Conservation (phyloP, 2,888 invertebrate species). For the Drosophila neonasuta region DNA sequence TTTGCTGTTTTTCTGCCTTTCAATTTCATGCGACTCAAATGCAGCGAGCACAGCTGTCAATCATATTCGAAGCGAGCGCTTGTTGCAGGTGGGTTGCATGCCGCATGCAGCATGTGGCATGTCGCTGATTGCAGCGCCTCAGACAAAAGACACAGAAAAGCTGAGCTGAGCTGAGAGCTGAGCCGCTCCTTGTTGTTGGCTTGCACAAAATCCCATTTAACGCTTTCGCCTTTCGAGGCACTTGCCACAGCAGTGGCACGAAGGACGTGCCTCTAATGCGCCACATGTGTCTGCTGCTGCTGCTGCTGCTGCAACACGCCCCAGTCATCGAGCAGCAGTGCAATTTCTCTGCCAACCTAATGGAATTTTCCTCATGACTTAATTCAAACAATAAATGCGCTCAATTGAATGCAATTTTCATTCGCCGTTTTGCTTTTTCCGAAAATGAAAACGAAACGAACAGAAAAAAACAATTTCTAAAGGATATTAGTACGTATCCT, state of each 20-base stretch:
- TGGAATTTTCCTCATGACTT: constrained; percentile 82
- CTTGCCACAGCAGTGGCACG: constrained; percentile 38
- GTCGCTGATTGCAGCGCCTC: constrained; percentile 56
- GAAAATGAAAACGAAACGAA: constrained; percentile 43
- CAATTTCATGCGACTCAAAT: constrained; percentile 64
- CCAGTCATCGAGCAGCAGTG: constrained; percentile 39
- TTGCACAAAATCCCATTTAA: constrained; percentile 70
- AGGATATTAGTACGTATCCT: constrained; percentile 65
- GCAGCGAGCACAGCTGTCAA: constrained; percentile 72
- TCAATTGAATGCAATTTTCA: constrained; percentile 81
- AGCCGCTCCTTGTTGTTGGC: constrained; percentile 50
- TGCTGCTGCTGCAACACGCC: constrained; percentile 52
- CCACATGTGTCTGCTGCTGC: constrained; percentile 61
- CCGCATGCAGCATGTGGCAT: constrained; percentile 24
- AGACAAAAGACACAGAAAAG: constrained; percentile 56
- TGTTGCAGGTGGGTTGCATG: constrained; percentile 19
- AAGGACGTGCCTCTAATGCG: constrained; percentile 55
- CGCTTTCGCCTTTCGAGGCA: constrained; percentile 42
- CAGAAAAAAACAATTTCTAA: constrained; percentile 49
- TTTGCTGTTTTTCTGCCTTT: constrained; percentile 36
- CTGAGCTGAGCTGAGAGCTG: constrained; percentile 16
- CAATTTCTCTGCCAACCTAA: constrained; percentile 76
- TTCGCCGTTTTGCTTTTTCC: constrained; percentile 65
- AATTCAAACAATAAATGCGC: constrained; percentile 82
- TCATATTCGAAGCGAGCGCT: constrained; percentile 46